Conservation (phyloP, 2,888 invertebrate genomes). For the Koerneria pararmatus region DNA sequence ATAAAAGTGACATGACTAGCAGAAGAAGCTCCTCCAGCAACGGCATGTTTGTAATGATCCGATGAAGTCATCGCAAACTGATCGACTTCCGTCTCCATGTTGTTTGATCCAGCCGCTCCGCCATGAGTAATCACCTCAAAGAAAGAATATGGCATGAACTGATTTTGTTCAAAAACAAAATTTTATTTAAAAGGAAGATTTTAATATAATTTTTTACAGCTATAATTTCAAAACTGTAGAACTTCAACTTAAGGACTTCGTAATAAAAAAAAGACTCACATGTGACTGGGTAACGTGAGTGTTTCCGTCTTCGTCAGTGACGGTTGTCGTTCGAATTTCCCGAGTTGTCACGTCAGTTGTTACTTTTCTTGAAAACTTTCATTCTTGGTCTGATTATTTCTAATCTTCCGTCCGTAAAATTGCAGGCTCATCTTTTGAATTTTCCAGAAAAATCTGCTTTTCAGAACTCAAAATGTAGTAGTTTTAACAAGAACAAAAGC, state of each 20-base stretch:
- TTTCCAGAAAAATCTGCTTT: no score
- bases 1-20: not conserved
- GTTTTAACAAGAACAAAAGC: no score
- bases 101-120: not conserved
- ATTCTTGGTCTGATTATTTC: no score
- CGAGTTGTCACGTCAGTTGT: slow-evolving; percentile 53
- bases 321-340: slow-evolving; percentile 44
- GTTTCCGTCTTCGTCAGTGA: slow-evolving; percentile 40
- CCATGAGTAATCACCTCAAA: slow-evolving; percentile 20
- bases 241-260: no score
- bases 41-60: slow-evolving; percentile 38
- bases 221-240: no score
- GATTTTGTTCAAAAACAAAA: no score
- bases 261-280: no score
- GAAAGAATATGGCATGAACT: not conserved
- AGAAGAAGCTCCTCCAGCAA: slow-evolving; percentile 26
- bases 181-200: no score
- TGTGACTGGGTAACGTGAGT: slow-evolving; percentile 27
- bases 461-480: no score
- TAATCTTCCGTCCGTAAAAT: no score
- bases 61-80: slow-evolving; percentile 43
- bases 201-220: no score
- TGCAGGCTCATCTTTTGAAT: no score
- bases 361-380: slow-evolving; percentile 54
- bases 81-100: slow-evolving; percentile 39